These are phyloP conservation scores for Papilio machaon DNA, from an alignment of 1,140 invertebrate species.

Conservation along the genomic window DNA sequence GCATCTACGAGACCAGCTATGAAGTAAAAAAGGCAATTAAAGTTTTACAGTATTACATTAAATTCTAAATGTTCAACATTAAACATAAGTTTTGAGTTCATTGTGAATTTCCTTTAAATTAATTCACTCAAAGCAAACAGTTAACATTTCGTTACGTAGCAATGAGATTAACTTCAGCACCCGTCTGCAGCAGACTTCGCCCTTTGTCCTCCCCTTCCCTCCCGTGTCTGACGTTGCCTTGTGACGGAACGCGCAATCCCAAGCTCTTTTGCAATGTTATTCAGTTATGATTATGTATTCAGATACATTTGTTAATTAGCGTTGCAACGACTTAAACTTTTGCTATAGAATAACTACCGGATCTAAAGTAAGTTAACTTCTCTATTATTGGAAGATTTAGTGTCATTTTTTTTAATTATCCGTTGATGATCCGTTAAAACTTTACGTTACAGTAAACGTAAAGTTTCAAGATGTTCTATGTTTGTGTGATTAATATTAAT, in stretches of 20 bases:
- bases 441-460: no score
- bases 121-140: neutral
- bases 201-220: neutral
- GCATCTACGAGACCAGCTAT: neutral
- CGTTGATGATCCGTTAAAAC: no score
- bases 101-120: neutral
- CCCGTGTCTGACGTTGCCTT: neutral
- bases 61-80: neutral
- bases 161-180: neutral
- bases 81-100: neutral
- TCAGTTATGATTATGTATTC: neutral
- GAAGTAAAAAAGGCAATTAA: neutral
- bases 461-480: no score
- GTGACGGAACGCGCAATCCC: neutral
- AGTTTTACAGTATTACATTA: no score
- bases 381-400: no score
- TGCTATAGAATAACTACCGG: neutral
- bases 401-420: no score
- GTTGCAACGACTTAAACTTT: neutral
- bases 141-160: neutral
- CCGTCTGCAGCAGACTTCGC: neutral
- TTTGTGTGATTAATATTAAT: neutral
- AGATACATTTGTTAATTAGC: neutral
- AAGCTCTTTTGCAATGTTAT: neutral
- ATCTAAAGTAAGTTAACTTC: no score